Percentiles rank a stretch among this genome's conserved stretches.
These are phyloP conservation scores for Cephalotes varians DNA, from an alignment of 2,888 invertebrate genomes.

Conservation along the genomic window DNA sequence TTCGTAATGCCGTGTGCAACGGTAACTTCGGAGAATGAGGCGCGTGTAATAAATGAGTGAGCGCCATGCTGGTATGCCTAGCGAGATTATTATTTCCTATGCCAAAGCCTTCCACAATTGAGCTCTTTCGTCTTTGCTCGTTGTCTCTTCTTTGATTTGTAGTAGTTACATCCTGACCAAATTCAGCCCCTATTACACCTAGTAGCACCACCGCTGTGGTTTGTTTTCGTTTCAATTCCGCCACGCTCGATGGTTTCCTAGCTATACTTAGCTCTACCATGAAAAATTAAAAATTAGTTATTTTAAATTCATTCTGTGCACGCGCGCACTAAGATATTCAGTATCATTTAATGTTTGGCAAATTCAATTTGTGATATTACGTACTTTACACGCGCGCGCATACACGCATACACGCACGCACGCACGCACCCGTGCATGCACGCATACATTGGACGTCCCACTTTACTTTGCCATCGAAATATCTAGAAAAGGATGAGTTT, in stretches of 20 bases:
- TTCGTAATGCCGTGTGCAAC: constrained; percentile 95
- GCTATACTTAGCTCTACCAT: constrained; percentile 86
- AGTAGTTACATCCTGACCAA: constrained; percentile 96
- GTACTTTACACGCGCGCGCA: too few species aligned
- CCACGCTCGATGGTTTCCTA: constrained; percentile 93
- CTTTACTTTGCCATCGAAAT: too few species aligned
- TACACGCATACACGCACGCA: too few species aligned
- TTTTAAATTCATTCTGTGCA: neutral
- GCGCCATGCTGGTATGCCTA: constrained; percentile 96
- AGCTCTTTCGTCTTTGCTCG: constrained; percentile 91
- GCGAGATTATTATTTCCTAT: constrained; percentile 96
- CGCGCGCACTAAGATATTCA: too few species aligned
- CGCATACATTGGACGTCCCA: too few species aligned
- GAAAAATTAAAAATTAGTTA: constrained; percentile 17
- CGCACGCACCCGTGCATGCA: too few species aligned
- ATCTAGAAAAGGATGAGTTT: too few species aligned
- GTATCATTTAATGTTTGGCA: too few species aligned
- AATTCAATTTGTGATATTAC: too few species aligned
- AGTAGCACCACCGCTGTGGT: constrained; percentile 98
- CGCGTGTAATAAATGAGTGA: constrained; percentile 96
- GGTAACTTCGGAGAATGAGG: constrained; percentile 95
- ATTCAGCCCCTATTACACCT: constrained; percentile 99
- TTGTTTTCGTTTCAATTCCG: constrained; percentile 96
- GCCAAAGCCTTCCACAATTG: constrained; percentile 95
- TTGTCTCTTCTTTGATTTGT: constrained; percentile 89